phyloP scores from a whole-genome alignment of 2,113 vertebrate species.

The Panthera uncia region DNA sequence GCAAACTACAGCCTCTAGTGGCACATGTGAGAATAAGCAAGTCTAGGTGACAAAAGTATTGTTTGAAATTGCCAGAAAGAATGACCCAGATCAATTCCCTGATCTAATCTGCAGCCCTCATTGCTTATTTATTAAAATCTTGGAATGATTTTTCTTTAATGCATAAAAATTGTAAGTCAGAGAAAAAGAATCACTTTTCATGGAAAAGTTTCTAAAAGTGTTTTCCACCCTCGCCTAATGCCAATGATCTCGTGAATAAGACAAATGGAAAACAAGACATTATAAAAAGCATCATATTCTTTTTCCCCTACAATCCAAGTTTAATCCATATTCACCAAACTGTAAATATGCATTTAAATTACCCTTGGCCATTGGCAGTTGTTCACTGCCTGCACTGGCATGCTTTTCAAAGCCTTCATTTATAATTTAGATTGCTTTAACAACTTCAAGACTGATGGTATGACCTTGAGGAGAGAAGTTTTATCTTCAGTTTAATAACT shows the following conservation, averaged over 20 bases:
- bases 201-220: neutral
- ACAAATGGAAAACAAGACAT: neutral
- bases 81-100: neutral
- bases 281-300: neutral
- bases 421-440: neutral
- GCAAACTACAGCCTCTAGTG: conserved; percentile 81
- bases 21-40: conserved; percentile 63
- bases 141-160: neutral
- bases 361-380: neutral
- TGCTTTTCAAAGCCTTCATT: too few relatives aligned
- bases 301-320: neutral
- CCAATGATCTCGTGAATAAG: neutral
- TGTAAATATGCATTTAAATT: neutral
- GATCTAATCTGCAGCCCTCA: neutral
- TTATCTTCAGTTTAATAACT: neutral
- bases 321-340: neutral
- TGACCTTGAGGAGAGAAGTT: neutral
- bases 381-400: neutral
- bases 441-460: neutral
- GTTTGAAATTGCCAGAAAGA: neutral
- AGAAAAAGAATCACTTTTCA: conserved; percentile 8
- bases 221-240: neutral
- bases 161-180: neutral
- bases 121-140: neutral
- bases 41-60: neutral